These are phyloP conservation scores for Coptodon rendalli DNA, from an alignment of 2,113 vertebrate genomes.

Conservation along the genomic window DNA sequence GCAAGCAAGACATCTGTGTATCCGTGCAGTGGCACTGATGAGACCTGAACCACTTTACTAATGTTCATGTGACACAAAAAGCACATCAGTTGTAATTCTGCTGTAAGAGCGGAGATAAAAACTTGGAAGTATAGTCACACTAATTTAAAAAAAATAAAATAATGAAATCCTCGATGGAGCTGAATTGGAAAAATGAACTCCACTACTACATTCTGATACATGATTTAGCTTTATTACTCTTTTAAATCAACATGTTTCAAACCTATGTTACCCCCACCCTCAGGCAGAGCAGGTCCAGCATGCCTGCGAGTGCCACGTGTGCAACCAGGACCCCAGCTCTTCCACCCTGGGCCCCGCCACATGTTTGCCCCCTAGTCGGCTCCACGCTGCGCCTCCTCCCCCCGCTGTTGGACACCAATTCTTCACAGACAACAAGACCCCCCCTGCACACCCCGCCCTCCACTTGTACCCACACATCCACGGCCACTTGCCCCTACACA, in stretches of 20 bases:
- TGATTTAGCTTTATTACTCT: not conserved
- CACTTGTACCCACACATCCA: conserved; percentile 98
- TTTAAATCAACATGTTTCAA: not conserved
- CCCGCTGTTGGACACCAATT: conserved; percentile 80
- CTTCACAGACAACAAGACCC: conserved; percentile 87
- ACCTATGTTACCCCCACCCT: not conserved
- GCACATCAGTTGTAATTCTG: not conserved
- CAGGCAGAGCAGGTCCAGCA: conserved; percentile 82
- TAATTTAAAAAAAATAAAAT: not conserved
- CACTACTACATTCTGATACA: not conserved
- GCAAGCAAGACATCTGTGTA: not conserved
- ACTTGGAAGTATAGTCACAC: not conserved
- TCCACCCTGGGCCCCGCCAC: conserved; percentile 75
- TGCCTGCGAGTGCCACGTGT: conserved; percentile 93
- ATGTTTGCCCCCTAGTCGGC: conserved; percentile 77
- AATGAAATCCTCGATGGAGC: not conserved
- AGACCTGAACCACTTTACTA: not conserved
- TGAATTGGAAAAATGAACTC: not conserved
- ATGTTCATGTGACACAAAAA: not conserved
- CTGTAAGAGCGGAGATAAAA: not conserved
- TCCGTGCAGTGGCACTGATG: not conserved
- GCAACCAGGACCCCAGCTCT: conserved; percentile 87
- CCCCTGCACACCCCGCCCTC: conserved; percentile 87
- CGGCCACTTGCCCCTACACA: conserved; percentile 91
- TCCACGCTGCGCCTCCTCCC: conserved; percentile 71